Percentiles rank a stretch among this genome's conserved stretches.
phyloP scores from a whole-genome alignment of 2,888 invertebrate species.

The Glaucopsyche alexis region DNA sequence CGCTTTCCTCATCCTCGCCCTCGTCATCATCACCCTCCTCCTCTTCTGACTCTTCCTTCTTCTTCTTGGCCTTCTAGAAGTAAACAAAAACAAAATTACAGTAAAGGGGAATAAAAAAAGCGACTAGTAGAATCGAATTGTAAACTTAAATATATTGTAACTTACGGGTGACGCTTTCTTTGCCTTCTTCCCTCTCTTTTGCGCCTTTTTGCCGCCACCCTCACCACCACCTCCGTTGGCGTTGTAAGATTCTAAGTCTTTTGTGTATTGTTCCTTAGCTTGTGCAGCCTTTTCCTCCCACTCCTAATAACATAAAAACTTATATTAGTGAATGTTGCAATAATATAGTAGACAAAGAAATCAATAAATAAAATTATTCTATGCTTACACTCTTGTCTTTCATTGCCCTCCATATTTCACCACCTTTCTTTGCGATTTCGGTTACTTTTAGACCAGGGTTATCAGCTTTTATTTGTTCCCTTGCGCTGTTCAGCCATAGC shows the following conservation, averaged over 20 bases:
- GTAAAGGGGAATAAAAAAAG: slow-evolving; percentile 33
- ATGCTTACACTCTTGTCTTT: slow-evolving; percentile 89
- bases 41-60: slow-evolving; percentile 83
- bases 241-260: slow-evolving; percentile 94
- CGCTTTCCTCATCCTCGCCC: slow-evolving; percentile 83
- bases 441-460: slow-evolving; percentile 95
- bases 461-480: slow-evolving; percentile 93
- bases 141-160: slow-evolving; percentile 34
- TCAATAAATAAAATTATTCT: slow-evolving; percentile 30
- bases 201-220: slow-evolving; percentile 75
- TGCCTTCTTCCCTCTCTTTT: slow-evolving; percentile 80
- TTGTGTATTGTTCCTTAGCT: slow-evolving; percentile 93
- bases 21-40: slow-evolving; percentile 82
- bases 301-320: slow-evolving; percentile 77
- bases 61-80: slow-evolving; percentile 75
- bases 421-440: slow-evolving; percentile 96
- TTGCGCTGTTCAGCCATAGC: slow-evolving; percentile 94
- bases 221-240: slow-evolving; percentile 85
- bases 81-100: slow-evolving; percentile 34
- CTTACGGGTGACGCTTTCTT: slow-evolving; percentile 73
- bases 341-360: slow-evolving; percentile 30
- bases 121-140: slow-evolving; percentile 8
- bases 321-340: slow-evolving; percentile 31
- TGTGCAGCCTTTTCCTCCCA: slow-evolving; percentile 95
- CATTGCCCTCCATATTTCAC: slow-evolving; percentile 96